Conservation (phyloP, 2,797 vertebrate genomes). For the Anguilla megastoma region DNA sequence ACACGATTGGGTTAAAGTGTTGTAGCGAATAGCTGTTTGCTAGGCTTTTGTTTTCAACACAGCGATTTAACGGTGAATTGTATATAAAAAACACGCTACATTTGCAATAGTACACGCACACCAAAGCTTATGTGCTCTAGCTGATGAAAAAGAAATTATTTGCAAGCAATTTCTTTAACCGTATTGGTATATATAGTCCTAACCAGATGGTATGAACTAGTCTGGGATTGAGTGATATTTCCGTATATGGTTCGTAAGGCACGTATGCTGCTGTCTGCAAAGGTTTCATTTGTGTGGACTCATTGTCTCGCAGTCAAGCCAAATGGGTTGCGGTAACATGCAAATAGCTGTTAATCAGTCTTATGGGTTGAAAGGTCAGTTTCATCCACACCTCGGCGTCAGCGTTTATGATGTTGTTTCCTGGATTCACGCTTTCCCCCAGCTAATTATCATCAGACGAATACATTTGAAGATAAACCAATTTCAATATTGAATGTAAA, state of each 20-base stretch:
- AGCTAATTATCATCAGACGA: not conserved
- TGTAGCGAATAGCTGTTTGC: not conserved
- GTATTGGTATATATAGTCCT: not conserved
- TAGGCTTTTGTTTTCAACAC: not conserved
- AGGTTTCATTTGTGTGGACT: not conserved
- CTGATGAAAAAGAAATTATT: not conserved
- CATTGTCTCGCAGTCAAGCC: not conserved
- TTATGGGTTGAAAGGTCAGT: not conserved
- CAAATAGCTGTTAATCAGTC: conserved; percentile 1
- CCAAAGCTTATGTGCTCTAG: not conserved
- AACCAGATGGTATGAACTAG: not conserved
- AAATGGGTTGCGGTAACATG: not conserved
- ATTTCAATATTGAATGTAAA: not conserved
- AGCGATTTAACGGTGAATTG: not conserved
- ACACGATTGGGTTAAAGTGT: not conserved
- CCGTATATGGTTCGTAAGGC: not conserved
- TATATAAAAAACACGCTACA: not conserved
- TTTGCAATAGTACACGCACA: not conserved
- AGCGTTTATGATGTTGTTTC: conserved; percentile 12
- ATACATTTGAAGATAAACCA: not conserved
- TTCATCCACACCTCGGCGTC: not conserved
- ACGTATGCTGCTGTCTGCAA: not conserved
- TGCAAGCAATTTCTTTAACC: not conserved
- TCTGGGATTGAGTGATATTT: not conserved
- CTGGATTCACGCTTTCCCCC: conserved; percentile 2